Percentiles rank a stretch among this genome's conserved stretches.
Evolutionary conservation across 2,888 invertebrate species (phyloP).

Genomic region (Liopterus haemorrhoidalis): DNA sequence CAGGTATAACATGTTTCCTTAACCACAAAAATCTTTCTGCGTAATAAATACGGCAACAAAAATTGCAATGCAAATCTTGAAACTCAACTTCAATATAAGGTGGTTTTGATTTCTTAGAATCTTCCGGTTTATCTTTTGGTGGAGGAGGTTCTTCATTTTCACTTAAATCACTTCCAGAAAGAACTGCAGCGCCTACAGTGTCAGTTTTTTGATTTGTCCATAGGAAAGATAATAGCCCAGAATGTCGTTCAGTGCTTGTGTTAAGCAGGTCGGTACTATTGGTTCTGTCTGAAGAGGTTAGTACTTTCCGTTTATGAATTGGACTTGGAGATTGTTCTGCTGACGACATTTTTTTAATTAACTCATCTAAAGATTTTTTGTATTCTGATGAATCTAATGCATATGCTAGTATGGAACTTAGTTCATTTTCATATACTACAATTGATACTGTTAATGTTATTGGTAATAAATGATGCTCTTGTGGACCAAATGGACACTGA

Average conservation of each 20-base stretch:
- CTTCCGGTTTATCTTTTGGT: conserved; percentile 36
- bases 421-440: conserved; percentile 73
- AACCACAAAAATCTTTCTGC: conserved; percentile 86
- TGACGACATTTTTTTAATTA: conserved; percentile 33
- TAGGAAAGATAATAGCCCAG: conserved; percentile 43
- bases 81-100: conserved; percentile 54
- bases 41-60: conserved; percentile 85
- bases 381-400: conserved; percentile 69
- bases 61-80: conserved; percentile 65
- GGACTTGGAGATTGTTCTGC: conserved; percentile 49
- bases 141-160: conserved; percentile 30
- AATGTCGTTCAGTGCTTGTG: conserved; percentile 35
- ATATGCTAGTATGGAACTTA: conserved; percentile 80
- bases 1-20: conserved; percentile 47
- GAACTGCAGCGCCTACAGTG: conserved; percentile 11
- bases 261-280: conserved; percentile 34
- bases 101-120: conserved; percentile 40
- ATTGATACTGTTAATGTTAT: conserved; percentile 55
- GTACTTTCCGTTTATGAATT: conserved; percentile 45
- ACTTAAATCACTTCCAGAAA: conserved; percentile 19
- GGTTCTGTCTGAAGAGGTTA: conserved; percentile 44
- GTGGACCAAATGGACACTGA: conserved; percentile 55
- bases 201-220: conserved; percentile 40
- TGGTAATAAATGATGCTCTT: conserved; percentile 67
- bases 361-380: conserved; percentile 54